Evolutionary conservation across 2,113 vertebrate genomes (phyloP).

Genomic region (Channa maculata): DNA sequence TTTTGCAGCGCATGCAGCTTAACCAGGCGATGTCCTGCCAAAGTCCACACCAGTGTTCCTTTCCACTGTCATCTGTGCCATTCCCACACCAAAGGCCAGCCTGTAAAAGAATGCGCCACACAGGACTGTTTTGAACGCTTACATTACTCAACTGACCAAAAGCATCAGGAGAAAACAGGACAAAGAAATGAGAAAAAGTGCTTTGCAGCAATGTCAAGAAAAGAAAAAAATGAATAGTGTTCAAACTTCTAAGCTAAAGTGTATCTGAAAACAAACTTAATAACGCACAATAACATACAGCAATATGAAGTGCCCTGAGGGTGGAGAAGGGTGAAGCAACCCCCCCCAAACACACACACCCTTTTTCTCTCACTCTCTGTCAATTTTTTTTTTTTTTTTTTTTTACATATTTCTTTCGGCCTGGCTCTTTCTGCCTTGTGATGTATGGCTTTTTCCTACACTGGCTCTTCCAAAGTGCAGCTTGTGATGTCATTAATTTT

Average conservation of each 20-base stretch:
- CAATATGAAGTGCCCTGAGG: conserved; percentile 38
- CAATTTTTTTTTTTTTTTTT: conserved; percentile 25
- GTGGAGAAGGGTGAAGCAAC: conserved; percentile 49
- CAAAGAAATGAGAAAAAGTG: conserved; percentile 29
- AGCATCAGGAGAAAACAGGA: conserved; percentile 17
- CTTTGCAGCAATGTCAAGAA: not conserved
- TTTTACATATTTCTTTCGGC: conserved; percentile 42
- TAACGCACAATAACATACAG: conserved; percentile 37
- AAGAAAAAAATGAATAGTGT: conserved; percentile 19
- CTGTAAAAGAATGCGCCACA: conserved; percentile 88
- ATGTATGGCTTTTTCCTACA: conserved; percentile 84
- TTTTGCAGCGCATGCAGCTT: conserved; percentile 47
- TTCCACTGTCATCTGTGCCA: conserved; percentile 94
- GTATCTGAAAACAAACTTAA: conserved; percentile 44
- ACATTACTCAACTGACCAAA: conserved; percentile 29
- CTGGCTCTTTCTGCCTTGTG: conserved; percentile 70
- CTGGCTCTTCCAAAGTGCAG: conserved; percentile 85
- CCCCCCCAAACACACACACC: not conserved
- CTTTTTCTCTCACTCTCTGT: conserved; percentile 27
- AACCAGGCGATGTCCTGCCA: conserved; percentile 84
- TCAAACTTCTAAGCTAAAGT: conserved; percentile 41
- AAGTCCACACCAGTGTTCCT: conserved; percentile 90
- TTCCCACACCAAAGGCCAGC: conserved; percentile 93
- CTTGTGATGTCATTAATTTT: conserved; percentile 88
- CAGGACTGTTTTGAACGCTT: conserved; percentile 65